Percentiles rank a stretch among this genome's conserved stretches.
These are phyloP conservation scores for Hepsetus odoe DNA, from an alignment of 2,113 vertebrate genomes.

Conservation along the genomic window DNA sequence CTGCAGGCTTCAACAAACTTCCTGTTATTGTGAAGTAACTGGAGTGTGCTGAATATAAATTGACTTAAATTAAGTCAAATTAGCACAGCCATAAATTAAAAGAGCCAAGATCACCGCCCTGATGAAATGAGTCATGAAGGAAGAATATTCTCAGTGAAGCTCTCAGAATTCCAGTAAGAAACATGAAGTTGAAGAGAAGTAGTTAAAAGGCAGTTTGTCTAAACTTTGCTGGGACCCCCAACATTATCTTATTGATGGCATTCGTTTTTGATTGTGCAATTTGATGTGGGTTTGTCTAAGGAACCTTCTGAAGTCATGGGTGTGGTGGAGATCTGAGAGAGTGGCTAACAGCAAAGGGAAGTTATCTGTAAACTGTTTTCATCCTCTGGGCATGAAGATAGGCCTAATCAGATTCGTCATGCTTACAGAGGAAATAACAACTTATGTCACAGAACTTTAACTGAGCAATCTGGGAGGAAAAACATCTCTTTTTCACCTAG, in stretches of 20 bases:
- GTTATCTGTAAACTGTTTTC: slow-evolving; percentile 56
- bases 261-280: not conserved
- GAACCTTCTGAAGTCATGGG: slow-evolving; percentile 43
- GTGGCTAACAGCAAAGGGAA: slow-evolving; percentile 51
- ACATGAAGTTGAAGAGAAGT: not conserved
- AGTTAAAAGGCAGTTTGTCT: not conserved
- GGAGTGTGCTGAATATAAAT: slow-evolving; percentile 30
- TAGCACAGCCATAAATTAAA: slow-evolving; percentile 30
- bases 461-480: slow-evolving; percentile 18
- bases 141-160: not conserved
- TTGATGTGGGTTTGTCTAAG: not conserved
- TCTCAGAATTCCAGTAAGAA: not conserved
- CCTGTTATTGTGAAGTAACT: slow-evolving; percentile 48
- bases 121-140: slow-evolving; percentile 14
- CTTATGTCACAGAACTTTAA: slow-evolving; percentile 9
- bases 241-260: not conserved
- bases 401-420: slow-evolving; percentile 42
- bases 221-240: not conserved
- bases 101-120: slow-evolving; percentile 23
- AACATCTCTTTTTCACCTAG: not conserved
- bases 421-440: slow-evolving; percentile 61
- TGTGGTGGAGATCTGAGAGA: slow-evolving; percentile 42
- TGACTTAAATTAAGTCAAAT: slow-evolving; percentile 34
- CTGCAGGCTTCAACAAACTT: slow-evolving; percentile 33
- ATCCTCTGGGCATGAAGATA: slow-evolving; percentile 65